These are phyloP conservation scores for Tipula helvola DNA, from an alignment of 2,888 invertebrate genomes.

Conservation along the genomic window DNA sequence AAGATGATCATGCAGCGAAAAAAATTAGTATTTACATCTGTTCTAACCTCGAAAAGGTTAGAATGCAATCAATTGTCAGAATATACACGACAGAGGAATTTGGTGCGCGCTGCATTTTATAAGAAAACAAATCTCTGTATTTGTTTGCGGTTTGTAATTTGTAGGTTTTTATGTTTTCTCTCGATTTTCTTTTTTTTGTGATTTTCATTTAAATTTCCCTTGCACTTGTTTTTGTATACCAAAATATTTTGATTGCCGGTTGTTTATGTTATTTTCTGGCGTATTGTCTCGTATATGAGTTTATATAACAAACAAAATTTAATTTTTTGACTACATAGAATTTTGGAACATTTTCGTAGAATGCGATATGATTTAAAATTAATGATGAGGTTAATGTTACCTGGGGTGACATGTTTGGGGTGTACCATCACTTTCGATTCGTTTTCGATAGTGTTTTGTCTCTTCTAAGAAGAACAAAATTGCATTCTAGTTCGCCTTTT, in stretches of 20 bases:
- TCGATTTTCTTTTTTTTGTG: neutral
- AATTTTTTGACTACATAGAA: too few species aligned
- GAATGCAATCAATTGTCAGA: constrained; percentile 31
- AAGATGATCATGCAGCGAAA: neutral
- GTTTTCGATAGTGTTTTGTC: too few species aligned
- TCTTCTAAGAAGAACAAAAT: too few species aligned
- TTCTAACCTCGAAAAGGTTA: constrained; percentile 33
- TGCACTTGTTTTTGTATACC: neutral
- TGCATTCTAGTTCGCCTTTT: too few species aligned
- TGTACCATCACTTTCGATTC: too few species aligned
- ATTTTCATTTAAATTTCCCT: neutral
- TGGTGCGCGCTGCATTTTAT: constrained; percentile 13
- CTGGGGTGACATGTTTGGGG: too few species aligned
- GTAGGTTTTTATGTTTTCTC: neutral
- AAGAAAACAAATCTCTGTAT: neutral
- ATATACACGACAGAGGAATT: constrained; percentile 29
- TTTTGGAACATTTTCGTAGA: too few species aligned
- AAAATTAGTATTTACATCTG: constrained; percentile 20
- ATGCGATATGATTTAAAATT: too few species aligned
- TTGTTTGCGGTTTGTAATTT: neutral
- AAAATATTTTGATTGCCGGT: neutral
- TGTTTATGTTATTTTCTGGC: neutral
- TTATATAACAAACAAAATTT: neutral
- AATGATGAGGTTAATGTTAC: too few species aligned
- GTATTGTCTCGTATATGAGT: neutral